Evolutionary conservation across 2,113 vertebrate species (phyloP).

Genomic region (Urocitellus parryii): DNA sequence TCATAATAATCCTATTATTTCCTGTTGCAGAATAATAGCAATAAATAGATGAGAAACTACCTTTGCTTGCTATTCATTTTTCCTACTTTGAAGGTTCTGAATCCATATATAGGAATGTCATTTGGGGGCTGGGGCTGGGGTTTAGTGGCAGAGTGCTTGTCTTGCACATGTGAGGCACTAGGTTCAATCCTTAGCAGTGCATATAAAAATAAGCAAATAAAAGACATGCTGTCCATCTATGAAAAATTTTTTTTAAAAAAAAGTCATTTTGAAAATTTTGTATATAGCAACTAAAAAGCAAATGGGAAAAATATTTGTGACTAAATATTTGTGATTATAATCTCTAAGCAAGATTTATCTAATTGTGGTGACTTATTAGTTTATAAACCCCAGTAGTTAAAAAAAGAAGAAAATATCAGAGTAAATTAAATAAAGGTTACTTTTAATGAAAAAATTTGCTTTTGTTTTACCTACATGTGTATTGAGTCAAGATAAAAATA

Average conservation of each 20-base stretch:
- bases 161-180: no score
- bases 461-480: neutral
- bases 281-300: neutral
- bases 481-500: constrained; percentile 11
- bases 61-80: neutral
- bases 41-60: neutral
- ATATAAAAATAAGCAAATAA: no score
- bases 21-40: neutral
- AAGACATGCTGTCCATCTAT: no score
- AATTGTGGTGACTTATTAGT: neutral
- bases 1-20: neutral
- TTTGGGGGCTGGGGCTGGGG: neutral
- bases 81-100: neutral
- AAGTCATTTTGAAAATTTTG: neutral
- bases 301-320: neutral
- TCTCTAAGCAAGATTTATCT: neutral
- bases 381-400: neutral
- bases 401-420: constrained; percentile 21
- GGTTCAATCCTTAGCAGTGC: no score
- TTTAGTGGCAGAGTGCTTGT: no score
- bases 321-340: neutral
- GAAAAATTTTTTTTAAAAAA: neutral
- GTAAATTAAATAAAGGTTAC: neutral
- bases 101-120: neutral
- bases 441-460: neutral